These are phyloP conservation scores for Microplitis mediator DNA, from an alignment of 1,140 invertebrate species.

Conservation along the genomic window DNA sequence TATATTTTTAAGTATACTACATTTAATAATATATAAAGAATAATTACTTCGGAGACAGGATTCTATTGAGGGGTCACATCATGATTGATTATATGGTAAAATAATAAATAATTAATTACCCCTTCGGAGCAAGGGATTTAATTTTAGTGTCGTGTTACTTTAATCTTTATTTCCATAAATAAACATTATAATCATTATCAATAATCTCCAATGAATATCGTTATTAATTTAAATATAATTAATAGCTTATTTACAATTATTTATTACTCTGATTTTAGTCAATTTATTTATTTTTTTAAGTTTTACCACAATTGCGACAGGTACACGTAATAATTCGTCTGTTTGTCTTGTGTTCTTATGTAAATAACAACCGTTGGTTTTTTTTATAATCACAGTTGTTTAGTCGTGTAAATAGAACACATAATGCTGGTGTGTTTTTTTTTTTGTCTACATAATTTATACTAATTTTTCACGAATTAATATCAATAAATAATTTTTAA, in stretches of 20 bases:
- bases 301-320: slow-evolving; percentile 8
- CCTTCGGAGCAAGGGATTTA: not conserved
- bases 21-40: not conserved
- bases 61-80: not conserved
- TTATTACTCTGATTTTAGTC: not conserved
- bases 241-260: not conserved
- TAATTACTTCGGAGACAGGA: not conserved
- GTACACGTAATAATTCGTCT: slow-evolving; percentile 12
- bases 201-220: too few species aligned
- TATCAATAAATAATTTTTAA: too few species aligned
- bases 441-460: not conserved
- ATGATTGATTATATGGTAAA: too few species aligned
- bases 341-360: slow-evolving; percentile 1
- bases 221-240: not conserved
- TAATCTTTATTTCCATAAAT: too few species aligned
- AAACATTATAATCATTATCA: too few species aligned
- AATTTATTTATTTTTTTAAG: not conserved
- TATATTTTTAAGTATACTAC: not conserved
- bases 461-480: too few species aligned
- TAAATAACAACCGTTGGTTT: not conserved
- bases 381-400: slow-evolving; percentile 11
- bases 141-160: too few species aligned
- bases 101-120: not conserved
- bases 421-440: slow-evolving; percentile 16
- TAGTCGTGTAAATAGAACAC: slow-evolving; percentile 15